Evolutionary conservation across 2,888 invertebrate species (phyloP).

Genomic region (Theodoxus fluviatilis): DNA sequence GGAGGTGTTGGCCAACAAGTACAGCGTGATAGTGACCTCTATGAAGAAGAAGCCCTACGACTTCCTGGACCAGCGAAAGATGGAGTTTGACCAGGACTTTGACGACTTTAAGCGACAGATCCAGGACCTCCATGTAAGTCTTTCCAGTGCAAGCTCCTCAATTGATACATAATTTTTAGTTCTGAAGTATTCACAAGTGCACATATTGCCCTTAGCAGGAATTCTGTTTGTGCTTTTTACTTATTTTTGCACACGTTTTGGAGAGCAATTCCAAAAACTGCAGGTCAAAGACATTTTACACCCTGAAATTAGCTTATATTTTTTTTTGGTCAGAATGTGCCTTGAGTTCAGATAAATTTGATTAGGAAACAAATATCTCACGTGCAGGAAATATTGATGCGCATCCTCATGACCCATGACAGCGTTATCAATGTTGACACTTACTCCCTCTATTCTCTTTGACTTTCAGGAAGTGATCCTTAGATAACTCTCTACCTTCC

Average conservation of each 20-base stretch:
- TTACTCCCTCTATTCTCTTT: not conserved
- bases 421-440: not conserved
- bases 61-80: constrained; percentile 87
- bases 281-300: no score
- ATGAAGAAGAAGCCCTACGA: constrained; percentile 89
- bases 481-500: not conserved
- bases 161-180: not conserved
- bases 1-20: constrained; percentile 83
- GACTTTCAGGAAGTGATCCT: no score
- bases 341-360: no score
- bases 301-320: not conserved
- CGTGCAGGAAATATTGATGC: no score
- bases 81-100: constrained; percentile 86
- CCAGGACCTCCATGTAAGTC: constrained; percentile 77
- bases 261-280: no score
- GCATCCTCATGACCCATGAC: no score
- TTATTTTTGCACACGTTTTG: not conserved
- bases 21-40: constrained; percentile 83
- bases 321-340: no score
- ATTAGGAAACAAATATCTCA: no score
- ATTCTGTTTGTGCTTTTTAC: not conserved
- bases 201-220: not conserved
- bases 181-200: not conserved
- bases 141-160: not conserved
- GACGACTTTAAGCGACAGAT: constrained; percentile 81